Percentiles rank a stretch among this genome's conserved stretches.
These are phyloP conservation scores for Drosophila novamexicana DNA, from an alignment of 1,140 invertebrate genomes.

Conservation along the genomic window DNA sequence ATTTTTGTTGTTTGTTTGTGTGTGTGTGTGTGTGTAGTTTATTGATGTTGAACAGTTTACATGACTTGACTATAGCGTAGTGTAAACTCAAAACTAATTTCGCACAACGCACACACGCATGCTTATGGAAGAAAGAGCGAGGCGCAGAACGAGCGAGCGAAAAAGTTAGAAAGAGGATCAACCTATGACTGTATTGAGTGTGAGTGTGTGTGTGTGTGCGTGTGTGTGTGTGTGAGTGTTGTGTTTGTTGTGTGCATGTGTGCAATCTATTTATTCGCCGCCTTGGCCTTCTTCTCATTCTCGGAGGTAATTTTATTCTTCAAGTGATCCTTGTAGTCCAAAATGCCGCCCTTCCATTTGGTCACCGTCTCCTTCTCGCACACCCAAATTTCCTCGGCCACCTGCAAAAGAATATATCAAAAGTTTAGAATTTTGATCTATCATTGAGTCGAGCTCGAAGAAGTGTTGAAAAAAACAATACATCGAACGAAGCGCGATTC, in stretches of 20 bases:
- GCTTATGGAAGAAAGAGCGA: constrained; percentile 6
- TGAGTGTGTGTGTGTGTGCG: constrained; percentile 19
- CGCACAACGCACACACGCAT: constrained; percentile 28
- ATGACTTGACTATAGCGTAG: constrained; percentile 50
- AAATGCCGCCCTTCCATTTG: constrained; percentile 98
- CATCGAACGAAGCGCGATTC: too few relatives aligned
- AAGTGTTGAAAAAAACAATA: too few relatives aligned
- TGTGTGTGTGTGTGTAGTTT: constrained; percentile 18
- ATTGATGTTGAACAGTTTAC: constrained; percentile 30
- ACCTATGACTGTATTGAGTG: constrained; percentile 33
- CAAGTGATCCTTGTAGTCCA: constrained; percentile 97
- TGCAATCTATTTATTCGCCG: constrained; percentile 66
- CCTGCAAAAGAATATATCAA: constrained; percentile 86
- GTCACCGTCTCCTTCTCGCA: constrained; percentile 98
- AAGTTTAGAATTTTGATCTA: too few relatives aligned
- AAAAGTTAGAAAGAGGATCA: constrained; percentile 14
- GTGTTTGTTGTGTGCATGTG: constrained; percentile 16
- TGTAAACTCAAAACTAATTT: constrained; percentile 63
- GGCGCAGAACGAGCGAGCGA: constrained; percentile 8
- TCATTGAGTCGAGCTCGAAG: too few relatives aligned
- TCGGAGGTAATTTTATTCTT: constrained; percentile 86
- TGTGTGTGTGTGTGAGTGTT: constrained; percentile 27
- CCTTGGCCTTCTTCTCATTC: constrained; percentile 78
- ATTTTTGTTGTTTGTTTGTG: constrained; percentile 8
- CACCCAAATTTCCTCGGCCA: constrained; percentile 99